Evolutionary conservation across 2,113 vertebrate species (phyloP).

Genomic region (Aegotheles bennettii): DNA sequence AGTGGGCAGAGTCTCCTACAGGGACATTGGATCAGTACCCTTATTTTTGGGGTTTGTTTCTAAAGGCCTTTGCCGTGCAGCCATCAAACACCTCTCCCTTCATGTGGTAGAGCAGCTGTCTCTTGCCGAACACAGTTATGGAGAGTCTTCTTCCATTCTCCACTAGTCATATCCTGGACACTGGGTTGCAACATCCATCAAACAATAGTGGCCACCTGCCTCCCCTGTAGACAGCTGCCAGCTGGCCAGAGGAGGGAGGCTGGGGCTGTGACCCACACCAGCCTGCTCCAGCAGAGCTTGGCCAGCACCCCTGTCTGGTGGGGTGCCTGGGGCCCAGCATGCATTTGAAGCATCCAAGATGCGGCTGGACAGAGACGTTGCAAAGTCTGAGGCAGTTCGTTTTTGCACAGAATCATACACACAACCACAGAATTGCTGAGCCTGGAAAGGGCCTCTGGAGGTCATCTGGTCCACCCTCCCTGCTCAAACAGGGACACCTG

Average conservation of each 20-base stretch:
- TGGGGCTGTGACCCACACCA: background rate
- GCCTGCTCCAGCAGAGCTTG: background rate
- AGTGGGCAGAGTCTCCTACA: accelerated
- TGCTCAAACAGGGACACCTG: background rate
- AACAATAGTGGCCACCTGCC: background rate
- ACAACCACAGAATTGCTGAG: background rate
- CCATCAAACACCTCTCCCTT: background rate
- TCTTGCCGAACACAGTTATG: accelerated
- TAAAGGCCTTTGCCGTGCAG: background rate
- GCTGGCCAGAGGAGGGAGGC: background rate
- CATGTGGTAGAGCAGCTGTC: accelerated
- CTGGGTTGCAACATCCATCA: background rate
- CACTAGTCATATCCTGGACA: background rate
- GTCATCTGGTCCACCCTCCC: background rate
- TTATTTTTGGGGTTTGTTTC: background rate
- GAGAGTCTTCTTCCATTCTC: background rate
- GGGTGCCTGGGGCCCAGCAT: background rate
- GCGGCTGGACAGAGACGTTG: background rate
- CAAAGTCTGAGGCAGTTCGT: background rate
- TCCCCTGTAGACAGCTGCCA: background rate
- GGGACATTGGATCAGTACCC: accelerated
- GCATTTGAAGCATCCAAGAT: accelerated
- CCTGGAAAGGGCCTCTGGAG: background rate
- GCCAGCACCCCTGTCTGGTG: background rate
- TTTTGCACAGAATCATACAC: background rate